These are phyloP conservation scores for Dioctria rufipes DNA, from an alignment of 2,888 invertebrate genomes.

Conservation along the genomic window DNA sequence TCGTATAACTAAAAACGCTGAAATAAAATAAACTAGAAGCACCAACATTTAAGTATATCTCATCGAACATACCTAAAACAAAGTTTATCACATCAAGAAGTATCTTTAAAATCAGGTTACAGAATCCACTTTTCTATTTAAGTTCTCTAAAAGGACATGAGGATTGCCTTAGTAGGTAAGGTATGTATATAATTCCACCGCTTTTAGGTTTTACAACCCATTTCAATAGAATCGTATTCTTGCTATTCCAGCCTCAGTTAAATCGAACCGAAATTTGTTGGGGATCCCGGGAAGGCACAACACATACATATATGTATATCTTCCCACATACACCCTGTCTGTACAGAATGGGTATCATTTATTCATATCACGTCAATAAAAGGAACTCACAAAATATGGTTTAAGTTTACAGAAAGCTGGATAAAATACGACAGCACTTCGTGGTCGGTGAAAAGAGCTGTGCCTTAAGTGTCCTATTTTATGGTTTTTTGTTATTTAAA, in stretches of 20 bases:
- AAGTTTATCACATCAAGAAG: neutral
- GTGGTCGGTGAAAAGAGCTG: neutral
- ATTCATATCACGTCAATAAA: conserved; percentile 48
- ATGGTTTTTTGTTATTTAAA: neutral
- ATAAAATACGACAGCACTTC: conserved; percentile 13
- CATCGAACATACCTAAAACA: neutral
- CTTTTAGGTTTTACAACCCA: neutral
- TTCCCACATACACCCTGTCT: neutral
- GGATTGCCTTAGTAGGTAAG: neutral
- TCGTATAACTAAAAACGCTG: no score
- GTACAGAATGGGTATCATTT: conserved; percentile 12
- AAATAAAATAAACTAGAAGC: no score
- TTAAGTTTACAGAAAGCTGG: neutral
- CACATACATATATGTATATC: conserved; percentile 2
- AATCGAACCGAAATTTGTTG: neutral
- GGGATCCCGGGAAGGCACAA: no score
- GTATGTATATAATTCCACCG: neutral
- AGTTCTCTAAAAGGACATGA: neutral
- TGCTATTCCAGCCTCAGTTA: neutral
- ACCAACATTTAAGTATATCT: neutral
- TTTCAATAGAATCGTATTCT: neutral
- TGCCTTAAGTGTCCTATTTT: neutral
- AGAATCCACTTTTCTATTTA: conserved; percentile 10
- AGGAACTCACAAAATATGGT: conserved; percentile 29
- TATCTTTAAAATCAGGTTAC: conserved; percentile 21